A percentile compares a stretch with the other conserved stretches of the same genome.
phyloP scores from a whole-genome alignment of 1,140 invertebrate genomes.

The Papilio aristodemus region DNA sequence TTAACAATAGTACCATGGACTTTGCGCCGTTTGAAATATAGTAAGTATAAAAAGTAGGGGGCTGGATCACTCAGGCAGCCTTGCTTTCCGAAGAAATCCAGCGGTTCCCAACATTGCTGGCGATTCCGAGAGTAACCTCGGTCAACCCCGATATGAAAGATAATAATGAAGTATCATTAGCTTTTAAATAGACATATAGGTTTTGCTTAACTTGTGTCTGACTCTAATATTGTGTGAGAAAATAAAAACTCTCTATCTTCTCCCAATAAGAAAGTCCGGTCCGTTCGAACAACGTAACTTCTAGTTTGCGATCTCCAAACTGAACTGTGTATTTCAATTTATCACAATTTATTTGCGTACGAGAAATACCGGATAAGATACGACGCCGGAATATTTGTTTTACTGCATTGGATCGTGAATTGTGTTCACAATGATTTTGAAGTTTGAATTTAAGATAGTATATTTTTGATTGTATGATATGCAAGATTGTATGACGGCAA shows the following conservation, averaged over 20 bases:
- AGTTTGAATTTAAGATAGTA: background rate
- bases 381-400: conserved; percentile 28
- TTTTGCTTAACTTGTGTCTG: too few relatives aligned
- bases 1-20: too few relatives aligned
- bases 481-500: background rate
- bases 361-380: conserved; percentile 27
- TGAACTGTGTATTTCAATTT: conserved; percentile 26
- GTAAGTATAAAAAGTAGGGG: too few relatives aligned
- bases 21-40: too few relatives aligned
- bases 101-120: too few relatives aligned
- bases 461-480: background rate
- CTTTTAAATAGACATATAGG: too few relatives aligned
- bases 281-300: conserved; percentile 7
- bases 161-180: too few relatives aligned
- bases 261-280: conserved; percentile 3
- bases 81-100: too few relatives aligned
- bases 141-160: too few relatives aligned
- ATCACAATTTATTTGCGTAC: conserved; percentile 31
- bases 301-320: conserved; percentile 25
- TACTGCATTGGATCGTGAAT: conserved; percentile 13
- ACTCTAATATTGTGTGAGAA: background rate
- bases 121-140: too few relatives aligned
- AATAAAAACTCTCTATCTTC: background rate
- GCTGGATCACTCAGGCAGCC: too few relatives aligned
- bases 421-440: background rate